These are phyloP conservation scores for Misgurnus mizolepis DNA, from an alignment of 2,113 vertebrate species.

Conservation along the genomic window DNA sequence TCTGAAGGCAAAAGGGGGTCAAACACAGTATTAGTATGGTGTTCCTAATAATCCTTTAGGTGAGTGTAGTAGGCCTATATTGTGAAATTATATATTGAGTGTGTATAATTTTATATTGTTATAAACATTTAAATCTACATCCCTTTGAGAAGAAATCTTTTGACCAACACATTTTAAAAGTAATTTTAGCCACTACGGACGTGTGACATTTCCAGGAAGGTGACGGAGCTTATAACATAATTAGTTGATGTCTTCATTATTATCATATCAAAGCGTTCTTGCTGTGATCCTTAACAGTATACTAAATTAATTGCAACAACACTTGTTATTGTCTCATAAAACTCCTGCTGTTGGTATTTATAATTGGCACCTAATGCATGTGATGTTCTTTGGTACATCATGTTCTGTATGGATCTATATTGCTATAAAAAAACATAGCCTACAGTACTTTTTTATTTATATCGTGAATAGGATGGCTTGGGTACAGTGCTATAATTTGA, in stretches of 20 bases:
- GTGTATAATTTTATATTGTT: no score
- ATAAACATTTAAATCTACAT: neutral
- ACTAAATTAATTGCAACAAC: neutral
- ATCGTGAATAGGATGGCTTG: neutral
- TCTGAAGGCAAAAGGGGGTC: no score
- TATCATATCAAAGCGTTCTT: slow-evolving; percentile 3
- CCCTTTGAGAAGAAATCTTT: slow-evolving; percentile 16
- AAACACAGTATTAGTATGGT: no score
- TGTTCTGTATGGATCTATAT: neutral
- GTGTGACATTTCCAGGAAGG: neutral
- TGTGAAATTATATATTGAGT: no score
- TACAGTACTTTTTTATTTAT: neutral
- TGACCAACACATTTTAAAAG: slow-evolving; percentile 2
- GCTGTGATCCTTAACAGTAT: neutral
- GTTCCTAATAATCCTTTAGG: no score
- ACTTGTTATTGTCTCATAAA: neutral
- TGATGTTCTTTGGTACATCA: neutral
- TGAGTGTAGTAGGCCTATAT: no score
- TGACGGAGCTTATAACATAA: neutral
- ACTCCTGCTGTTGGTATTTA: neutral
- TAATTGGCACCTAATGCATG: neutral
- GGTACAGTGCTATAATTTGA: slow-evolving; percentile 3
- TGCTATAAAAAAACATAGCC: neutral
- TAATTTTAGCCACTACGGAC: neutral
- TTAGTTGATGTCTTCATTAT: slow-evolving; percentile 25